Evolutionary conservation across 2,113 vertebrate species (phyloP).

Genomic region (Urocitellus parryii): DNA sequence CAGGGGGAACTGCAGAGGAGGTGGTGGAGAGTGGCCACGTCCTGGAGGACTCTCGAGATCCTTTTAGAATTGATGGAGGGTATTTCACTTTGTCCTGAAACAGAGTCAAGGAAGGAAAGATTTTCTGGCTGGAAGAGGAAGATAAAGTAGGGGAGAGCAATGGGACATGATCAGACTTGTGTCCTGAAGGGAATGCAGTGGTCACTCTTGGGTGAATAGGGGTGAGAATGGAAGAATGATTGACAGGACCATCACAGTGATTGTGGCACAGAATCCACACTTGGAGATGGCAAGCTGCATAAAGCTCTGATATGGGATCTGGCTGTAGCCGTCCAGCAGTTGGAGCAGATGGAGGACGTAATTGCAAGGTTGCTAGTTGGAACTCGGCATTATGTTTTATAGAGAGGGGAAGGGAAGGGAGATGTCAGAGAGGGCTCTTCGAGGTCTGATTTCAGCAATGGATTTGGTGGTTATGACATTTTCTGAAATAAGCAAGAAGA

Average conservation of each 20-base stretch:
- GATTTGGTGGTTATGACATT: not conserved
- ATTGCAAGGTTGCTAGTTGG: not conserved
- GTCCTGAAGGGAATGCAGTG: not conserved
- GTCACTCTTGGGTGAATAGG: not conserved
- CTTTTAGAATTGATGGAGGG: not conserved
- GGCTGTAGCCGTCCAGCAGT: not conserved
- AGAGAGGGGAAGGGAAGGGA: not conserved
- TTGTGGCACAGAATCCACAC: not conserved
- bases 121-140: not conserved
- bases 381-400: not conserved
- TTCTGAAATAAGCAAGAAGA: not conserved
- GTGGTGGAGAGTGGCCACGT: too few species aligned
- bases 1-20: not conserved
- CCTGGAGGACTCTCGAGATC: not conserved
- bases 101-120: not conserved
- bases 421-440: not conserved
- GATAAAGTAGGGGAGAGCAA: too few species aligned
- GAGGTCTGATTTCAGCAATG: not conserved
- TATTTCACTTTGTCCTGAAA: not conserved
- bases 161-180: not conserved
- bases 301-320: not conserved
- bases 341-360: too few species aligned
- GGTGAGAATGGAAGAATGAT: not conserved
- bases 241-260: not conserved
- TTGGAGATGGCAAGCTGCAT: too few species aligned